Percentiles rank a stretch among this genome's conserved stretches.
phyloP scores from a whole-genome alignment of 2,888 invertebrate genomes.

The Dryocosmus kuriphilus region DNA sequence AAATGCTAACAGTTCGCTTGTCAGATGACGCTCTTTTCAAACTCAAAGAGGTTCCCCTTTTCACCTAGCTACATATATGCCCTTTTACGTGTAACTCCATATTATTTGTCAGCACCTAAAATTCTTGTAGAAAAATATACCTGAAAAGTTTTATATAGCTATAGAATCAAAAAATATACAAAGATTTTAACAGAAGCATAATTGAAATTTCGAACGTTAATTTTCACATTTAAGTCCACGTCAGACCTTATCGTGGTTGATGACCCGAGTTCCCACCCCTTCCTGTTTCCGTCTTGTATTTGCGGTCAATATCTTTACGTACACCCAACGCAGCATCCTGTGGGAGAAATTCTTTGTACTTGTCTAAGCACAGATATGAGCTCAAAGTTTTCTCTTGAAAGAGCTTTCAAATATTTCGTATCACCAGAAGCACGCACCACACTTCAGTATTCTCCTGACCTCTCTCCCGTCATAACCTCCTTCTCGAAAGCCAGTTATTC shows the following conservation, averaged over 20 bases:
- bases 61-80: too few relatives aligned
- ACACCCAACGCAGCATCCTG: conserved; percentile 28
- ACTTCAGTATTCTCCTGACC: conserved; percentile 9
- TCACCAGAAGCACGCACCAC: neutral
- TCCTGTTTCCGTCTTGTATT: conserved; percentile 33
- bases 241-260: conserved; percentile 15
- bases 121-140: too few relatives aligned
- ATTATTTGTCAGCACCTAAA: too few relatives aligned
- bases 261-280: conserved; percentile 8
- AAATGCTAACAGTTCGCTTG: too few relatives aligned
- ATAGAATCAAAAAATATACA: neutral
- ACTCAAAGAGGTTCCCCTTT: too few relatives aligned
- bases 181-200: neutral
- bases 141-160: too few relatives aligned
- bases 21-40: too few relatives aligned
- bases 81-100: too few relatives aligned
- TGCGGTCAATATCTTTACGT: conserved; percentile 25
- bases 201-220: neutral
- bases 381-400: neutral
- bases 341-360: neutral
- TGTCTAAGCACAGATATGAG: neutral
- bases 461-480: neutral
- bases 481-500: neutral
- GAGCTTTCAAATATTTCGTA: neutral
- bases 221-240: neutral